phyloP scores from a whole-genome alignment of 2,797 vertebrate genomes.

The Poeciliopsis paucimaculata region DNA sequence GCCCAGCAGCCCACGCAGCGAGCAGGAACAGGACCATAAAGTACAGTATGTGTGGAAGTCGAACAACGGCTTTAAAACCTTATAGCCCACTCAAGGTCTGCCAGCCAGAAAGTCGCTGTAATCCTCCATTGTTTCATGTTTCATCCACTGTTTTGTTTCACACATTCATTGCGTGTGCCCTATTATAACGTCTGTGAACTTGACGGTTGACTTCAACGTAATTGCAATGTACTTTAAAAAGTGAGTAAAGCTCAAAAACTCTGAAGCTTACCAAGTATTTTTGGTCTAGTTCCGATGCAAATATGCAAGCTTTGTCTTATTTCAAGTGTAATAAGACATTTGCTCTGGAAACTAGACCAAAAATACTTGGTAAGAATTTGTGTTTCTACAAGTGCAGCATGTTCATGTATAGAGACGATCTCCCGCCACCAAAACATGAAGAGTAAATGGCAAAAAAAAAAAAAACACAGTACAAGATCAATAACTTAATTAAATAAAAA shows the following conservation, averaged over 20 bases:
- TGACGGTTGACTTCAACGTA: background rate
- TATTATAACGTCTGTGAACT: background rate
- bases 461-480: too few relatives aligned
- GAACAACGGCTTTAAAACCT: slow-evolving; percentile 13
- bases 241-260: background rate
- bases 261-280: too few relatives aligned
- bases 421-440: too few relatives aligned
- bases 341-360: too few relatives aligned
- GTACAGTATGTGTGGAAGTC: background rate
- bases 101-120: background rate
- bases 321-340: too few relatives aligned
- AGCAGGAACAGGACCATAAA: background rate
- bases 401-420: too few relatives aligned
- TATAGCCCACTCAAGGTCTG: background rate
- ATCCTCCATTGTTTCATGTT: background rate
- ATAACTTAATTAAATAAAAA: too few relatives aligned
- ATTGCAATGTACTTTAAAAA: background rate
- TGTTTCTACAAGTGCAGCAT: too few relatives aligned
- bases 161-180: background rate
- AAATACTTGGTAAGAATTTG: too few relatives aligned
- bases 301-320: too few relatives aligned
- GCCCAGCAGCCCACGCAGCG: slow-evolving; percentile 13
- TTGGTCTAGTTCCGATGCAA: too few relatives aligned
- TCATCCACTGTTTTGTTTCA: background rate
- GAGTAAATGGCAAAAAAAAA: too few relatives aligned